Evolutionary conservation across 2,113 vertebrate genomes (phyloP).

Genomic region (Tupaia chinensis): DNA sequence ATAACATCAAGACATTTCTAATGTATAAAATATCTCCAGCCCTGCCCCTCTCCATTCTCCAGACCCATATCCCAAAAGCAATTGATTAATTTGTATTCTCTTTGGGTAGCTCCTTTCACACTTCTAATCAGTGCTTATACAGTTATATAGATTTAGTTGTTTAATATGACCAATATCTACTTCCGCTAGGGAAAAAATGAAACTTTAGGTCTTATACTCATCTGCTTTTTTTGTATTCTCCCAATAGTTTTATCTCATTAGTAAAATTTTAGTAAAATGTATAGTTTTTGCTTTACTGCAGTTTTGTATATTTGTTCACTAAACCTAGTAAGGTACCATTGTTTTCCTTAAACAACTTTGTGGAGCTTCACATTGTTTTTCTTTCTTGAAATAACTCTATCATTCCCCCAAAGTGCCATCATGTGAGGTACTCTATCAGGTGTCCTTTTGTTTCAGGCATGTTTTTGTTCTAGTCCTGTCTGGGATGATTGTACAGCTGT

Average conservation of each 20-base stretch:
- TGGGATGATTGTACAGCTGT: not conserved
- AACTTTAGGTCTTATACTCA: not conserved
- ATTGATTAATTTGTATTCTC: not conserved
- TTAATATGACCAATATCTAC: slow-evolving; percentile 14
- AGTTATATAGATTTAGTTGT: not conserved
- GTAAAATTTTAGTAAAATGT: slow-evolving; percentile 41
- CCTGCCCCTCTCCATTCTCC: not conserved
- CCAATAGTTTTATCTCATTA: not conserved
- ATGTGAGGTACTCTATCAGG: not conserved
- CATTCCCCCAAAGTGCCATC: not conserved
- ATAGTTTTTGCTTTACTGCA: not conserved
- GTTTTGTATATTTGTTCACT: not conserved
- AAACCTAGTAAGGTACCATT: not conserved
- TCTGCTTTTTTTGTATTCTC: not conserved
- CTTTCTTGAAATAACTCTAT: not conserved
- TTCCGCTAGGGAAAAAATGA: slow-evolving; percentile 28
- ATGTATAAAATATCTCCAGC: not conserved
- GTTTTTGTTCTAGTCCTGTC: not conserved
- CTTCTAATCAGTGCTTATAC: not conserved
- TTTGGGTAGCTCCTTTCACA: not conserved
- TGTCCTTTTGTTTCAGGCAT: not conserved
- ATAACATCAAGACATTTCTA: not conserved
- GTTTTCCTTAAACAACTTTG: not conserved
- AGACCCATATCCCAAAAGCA: not conserved
- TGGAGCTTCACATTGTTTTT: not conserved